phyloP scores from a whole-genome alignment of 2,888 invertebrate species.

The Theodoxus fluviatilis region DNA sequence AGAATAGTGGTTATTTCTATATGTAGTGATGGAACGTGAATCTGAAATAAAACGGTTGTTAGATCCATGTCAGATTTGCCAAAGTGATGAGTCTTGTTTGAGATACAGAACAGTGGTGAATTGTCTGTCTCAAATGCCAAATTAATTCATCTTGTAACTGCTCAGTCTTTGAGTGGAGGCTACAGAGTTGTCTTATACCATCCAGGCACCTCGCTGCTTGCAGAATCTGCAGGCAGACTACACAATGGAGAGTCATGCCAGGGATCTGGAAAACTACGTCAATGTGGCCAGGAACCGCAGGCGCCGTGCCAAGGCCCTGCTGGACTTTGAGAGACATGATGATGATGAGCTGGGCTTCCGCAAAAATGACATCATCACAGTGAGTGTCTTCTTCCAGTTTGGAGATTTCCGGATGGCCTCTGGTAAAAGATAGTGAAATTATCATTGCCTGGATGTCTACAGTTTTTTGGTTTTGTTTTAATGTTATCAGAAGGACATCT shows the following conservation, averaged over 20 bases:
- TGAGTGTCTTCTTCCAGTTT: conserved; percentile 65
- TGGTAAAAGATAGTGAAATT: not conserved
- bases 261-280: conserved; percentile 93
- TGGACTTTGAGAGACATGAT: conserved; percentile 97
- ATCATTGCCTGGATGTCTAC: not conserved
- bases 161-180: too few species aligned
- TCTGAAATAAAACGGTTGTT: too few species aligned
- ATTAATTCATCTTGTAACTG: too few species aligned
- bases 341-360: conserved; percentile 98
- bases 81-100: too few species aligned
- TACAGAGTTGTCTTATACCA: too few species aligned
- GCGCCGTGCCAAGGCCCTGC: conserved; percentile 90
- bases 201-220: too few species aligned
- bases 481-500: too few species aligned
- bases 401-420: not conserved
- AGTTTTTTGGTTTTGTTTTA: not conserved
- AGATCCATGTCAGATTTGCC: too few species aligned
- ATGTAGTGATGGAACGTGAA: too few species aligned
- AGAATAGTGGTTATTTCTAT: too few species aligned
- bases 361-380: conserved; percentile 97
- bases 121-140: too few species aligned
- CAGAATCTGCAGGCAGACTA: conserved; percentile 84
- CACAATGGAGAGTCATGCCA: conserved; percentile 91
- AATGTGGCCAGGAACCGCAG: conserved; percentile 76
- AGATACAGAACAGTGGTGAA: too few species aligned